Evolutionary conservation across 2,113 vertebrate species (phyloP), one percentile per base, ranked within the genome.

Genomic region (Corynorhinus townsendii): DNA sequence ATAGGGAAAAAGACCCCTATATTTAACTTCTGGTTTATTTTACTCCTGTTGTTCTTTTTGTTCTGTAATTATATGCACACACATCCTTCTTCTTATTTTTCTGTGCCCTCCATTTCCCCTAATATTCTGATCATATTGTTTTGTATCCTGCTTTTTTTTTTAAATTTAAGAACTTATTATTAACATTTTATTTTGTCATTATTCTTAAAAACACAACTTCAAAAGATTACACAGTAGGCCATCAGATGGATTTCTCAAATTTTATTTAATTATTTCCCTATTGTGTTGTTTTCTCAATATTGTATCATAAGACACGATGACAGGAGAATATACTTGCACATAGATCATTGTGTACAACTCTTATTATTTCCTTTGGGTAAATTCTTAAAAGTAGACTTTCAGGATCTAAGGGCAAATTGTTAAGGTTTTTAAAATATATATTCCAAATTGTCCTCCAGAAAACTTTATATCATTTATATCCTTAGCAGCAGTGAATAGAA

Each of bases 341-440:
- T 52, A 73, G 68, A 16, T 79, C 26, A 6, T 26, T 92, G 4
- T 68, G 33, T 47, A 28, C 12, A 20, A 59, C 12, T 86, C 20
- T 54, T 56, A 59, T 33, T 69, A 47, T 81, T 90, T 80, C 24
- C n/a, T 45, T 81, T 73, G 11, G 33, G 52, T 40, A 92, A 79
- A 62, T 79, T 47, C 45, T 91, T 81, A 90, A 35, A 92, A 94
- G 69, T 35, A 69, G 26, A 95, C 71, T 75, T 87, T 92, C 59
- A 87, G 40, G 24, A 43, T 45, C 40, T 69, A 95, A 86, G 28
- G 9, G 16, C 0, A 90, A 86, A 45, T 47, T 83, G 73, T 80
- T 73, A 89, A 89, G 40, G 14, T 5, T 93, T 95, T 91, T 28
- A 45, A 90, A 90, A 75, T 47, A 45, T n/a, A 52, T 47, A 62